Evolutionary conservation across 2,113 vertebrate genomes (phyloP), one percentile per base, ranked within the genome.

Genomic region (Cyphomyrus plagiostoma): DNA sequence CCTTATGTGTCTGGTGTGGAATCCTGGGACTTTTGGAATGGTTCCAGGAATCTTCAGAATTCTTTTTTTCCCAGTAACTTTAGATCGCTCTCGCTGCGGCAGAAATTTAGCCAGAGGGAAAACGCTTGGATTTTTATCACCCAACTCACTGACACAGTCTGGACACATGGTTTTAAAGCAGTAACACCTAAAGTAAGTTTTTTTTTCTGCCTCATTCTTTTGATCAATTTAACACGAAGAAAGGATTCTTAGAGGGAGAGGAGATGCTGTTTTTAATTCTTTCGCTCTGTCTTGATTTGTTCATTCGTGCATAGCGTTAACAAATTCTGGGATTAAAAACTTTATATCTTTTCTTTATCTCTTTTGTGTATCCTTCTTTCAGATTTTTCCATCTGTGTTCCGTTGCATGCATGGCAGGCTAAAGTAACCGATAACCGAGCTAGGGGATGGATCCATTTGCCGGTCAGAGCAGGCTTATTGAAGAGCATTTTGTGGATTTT

Each of bases 1-100:
- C 97, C 97, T 97, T 97, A 97, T 98, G 97, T 96, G 96, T 93
- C 94, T 96, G 95, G 96, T 95, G 96, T 95, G 95, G 97, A 97
- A 97, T 97, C 97, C 96, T 97, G 96, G 96, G 96, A 96, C 95
- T 96, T 95, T 94, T 97, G 96, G 97, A 95, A 15, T 89, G 91
- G 74, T 92, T 95, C 97, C 97, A 97, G 95, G 95, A 96, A 96
- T 96, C 95, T 49, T 90, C 96, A 97, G 96, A 96, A 96, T 94
- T 93, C 92, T 49, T 89, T 92, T 93, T 91, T 94, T 95, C 92
- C 93, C 95, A 94, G 93, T 94, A 94, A 93, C 94, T 94, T 98
- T 97, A 96, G 96, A 97, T 97, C 96, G 97, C 96, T 95, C 94
- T 42, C 91, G 5, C 92, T 92, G 92, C 91, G 88, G 86, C 90